Evolutionary conservation across 2,888 invertebrate genomes (phyloP), one percentile per base, ranked within the genome.

Genomic region (Agrochola circellaris): DNA sequence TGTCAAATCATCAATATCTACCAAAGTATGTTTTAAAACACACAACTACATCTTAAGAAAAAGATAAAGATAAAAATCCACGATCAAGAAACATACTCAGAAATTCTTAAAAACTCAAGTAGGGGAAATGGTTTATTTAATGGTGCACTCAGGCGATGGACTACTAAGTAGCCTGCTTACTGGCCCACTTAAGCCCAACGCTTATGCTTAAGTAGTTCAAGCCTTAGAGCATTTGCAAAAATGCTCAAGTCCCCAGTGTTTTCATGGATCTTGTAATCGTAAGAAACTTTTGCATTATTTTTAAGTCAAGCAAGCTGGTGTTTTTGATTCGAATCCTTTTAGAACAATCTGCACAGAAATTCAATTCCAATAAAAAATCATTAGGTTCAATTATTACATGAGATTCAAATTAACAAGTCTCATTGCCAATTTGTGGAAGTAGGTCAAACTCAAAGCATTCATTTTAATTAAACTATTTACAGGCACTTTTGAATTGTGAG

Each of bases 141-240:
- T 81, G 87, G 74, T 85, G 85, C 85, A 85, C 85, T 87, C 87
- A 87, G 74, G 87, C 78, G 69, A 87, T 85, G 85, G 85, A 87
- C 85, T 85, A 79, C 85, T 85, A 87, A 87, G 85, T 87, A 87
- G 81, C 68, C 78, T 87, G 85, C 87, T 85, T 84, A 84, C 78
- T 81, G 61, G 75, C 76, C 87, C 85, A 87, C 85, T 87, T 87
- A 87, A 87, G 74, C 74, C 58, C 85, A 84, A 74, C 75, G 83
- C 70, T 85, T 87, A 81, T 85, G 78, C 72, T 84, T 84, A 84
- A 85, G 84, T 77, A 83, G 64, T 74, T 74, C 74, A 74, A 80
- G 69, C 42, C 76, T 83, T 66, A 72, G 54, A 78, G 67, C 72
- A 78, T 84, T 81, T 77, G 79, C 68, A 79, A 84, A 78, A 82